Evolutionary conservation across 2,113 vertebrate species (phyloP).

Genomic region (Ellobius talpinus): DNA sequence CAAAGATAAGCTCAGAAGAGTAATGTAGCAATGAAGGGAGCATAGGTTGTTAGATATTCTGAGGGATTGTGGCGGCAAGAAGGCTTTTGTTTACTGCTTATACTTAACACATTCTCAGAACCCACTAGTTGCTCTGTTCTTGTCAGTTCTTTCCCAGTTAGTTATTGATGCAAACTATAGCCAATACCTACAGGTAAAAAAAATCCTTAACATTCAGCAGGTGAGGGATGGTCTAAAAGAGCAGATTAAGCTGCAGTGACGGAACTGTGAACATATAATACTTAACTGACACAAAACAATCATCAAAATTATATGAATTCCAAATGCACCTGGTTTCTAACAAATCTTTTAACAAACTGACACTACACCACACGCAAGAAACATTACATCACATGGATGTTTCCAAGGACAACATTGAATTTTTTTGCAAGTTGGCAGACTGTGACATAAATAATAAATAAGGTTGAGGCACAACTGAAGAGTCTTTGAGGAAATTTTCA

Average conservation of each 20-base stretch:
- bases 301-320: not conserved
- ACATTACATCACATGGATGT: not conserved
- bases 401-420: not conserved
- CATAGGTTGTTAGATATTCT: not conserved
- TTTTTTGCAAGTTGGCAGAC: too few species aligned
- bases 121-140: not conserved
- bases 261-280: not conserved
- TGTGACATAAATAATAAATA: not conserved
- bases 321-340: not conserved
- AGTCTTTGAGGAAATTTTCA: not conserved
- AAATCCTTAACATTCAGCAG: not conserved
- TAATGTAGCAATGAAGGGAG: too few species aligned
- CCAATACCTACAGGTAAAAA: too few species aligned
- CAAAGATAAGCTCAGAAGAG: not conserved
- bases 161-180: not conserved
- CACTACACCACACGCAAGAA: not conserved
- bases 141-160: not conserved
- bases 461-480: not conserved
- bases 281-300: too few species aligned
- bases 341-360: not conserved
- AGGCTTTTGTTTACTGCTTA: not conserved
- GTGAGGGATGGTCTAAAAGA: not conserved
- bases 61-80: too few species aligned
- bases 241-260: accelerated
- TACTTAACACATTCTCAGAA: not conserved